These are phyloP conservation scores for Scolopax bukidnonensis DNA, from an alignment of 2,797 vertebrate species.

Conservation along the genomic window DNA sequence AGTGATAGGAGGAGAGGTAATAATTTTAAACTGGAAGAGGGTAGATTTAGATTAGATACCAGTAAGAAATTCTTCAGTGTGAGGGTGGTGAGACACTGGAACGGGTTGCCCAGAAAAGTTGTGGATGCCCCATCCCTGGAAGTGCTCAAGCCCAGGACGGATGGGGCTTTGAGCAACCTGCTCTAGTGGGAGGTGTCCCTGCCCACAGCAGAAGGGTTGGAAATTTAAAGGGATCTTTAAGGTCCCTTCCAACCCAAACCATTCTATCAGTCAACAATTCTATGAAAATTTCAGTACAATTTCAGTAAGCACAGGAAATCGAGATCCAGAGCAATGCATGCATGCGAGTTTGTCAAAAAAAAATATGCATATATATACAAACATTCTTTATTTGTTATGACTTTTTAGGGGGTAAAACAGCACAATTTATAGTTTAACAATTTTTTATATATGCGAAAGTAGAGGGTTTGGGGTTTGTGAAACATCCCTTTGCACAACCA, in stretches of 20 bases:
- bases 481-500: background rate
- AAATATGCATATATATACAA: background rate
- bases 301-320: background rate
- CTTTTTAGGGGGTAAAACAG: accelerated
- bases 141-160: background rate
- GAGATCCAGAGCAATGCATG: background rate
- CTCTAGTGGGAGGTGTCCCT: background rate
- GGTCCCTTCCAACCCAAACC: background rate
- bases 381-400: background rate
- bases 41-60: background rate
- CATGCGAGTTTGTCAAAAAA: background rate
- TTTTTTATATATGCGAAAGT: background rate
- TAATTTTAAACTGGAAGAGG: background rate
- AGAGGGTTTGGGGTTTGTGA: background rate
- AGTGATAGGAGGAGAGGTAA: background rate
- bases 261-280: background rate
- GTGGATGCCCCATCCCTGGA: background rate
- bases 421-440: background rate
- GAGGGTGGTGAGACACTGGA: background rate
- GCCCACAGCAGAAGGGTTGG: too few relatives aligned
- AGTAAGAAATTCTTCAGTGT: background rate
- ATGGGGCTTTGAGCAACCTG: background rate
- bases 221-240: background rate
- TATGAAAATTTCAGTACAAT: background rate
- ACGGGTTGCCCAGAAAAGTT: background rate